Conservation (phyloP, 2,888 invertebrate genomes). For the Atrina japonica region DNA sequence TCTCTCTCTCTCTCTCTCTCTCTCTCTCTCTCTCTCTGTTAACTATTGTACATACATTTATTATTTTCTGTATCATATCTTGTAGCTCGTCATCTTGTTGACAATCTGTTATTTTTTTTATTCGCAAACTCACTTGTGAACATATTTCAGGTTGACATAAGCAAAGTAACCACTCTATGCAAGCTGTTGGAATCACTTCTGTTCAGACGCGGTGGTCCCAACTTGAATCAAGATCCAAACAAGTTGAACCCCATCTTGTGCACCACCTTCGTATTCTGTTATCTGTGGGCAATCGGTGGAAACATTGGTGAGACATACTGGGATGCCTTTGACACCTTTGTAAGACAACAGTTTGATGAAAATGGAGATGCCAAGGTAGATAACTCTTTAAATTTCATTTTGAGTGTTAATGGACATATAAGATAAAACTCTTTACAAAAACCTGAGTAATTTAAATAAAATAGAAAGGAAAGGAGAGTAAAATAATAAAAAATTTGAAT, state of each 20-base stretch:
- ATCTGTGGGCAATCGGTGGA: constrained; percentile 93
- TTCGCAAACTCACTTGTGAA: too few species aligned
- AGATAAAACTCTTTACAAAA: too few species aligned
- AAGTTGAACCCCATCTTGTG: constrained; percentile 85
- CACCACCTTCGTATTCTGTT: constrained; percentile 90
- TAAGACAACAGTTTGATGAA: constrained; percentile 87
- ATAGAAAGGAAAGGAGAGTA: too few species aligned
- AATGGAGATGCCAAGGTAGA: constrained; percentile 85
- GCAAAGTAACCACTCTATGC: constrained; percentile 90
- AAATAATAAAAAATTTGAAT: too few species aligned
- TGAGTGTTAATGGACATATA: too few species aligned
- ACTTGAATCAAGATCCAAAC: constrained; percentile 83
- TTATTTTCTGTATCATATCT: too few species aligned
- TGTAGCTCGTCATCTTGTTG: too few species aligned
- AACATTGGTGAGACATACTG: constrained; percentile 88
- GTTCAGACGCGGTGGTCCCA: constrained; percentile 84
- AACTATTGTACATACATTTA: too few species aligned
- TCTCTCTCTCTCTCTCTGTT: too few species aligned
- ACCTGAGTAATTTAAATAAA: too few species aligned
- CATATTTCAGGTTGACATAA: constrained; percentile 87
- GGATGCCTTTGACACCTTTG: constrained; percentile 86
- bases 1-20: too few species aligned
- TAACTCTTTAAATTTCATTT: neutral
- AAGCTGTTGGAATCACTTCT: constrained; percentile 87
- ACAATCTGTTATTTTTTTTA: too few species aligned